These are phyloP conservation scores for Kryptopterus vitreolus DNA, from an alignment of 2,797 vertebrate species.

Conservation along the genomic window DNA sequence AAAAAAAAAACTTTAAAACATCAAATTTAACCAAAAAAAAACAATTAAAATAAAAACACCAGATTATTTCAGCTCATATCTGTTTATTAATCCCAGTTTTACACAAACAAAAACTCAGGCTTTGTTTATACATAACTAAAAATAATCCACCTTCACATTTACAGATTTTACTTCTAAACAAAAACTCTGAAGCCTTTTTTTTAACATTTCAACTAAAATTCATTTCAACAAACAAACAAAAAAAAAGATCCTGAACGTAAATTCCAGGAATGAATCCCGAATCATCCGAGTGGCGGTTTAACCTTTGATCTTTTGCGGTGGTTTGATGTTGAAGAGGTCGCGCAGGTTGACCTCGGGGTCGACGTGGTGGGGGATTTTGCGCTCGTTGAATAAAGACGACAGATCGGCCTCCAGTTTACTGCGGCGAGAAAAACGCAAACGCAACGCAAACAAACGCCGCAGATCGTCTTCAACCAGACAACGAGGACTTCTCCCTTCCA, in stretches of 20 bases:
- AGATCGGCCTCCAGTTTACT: slow-evolving; percentile 76
- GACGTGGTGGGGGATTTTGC: slow-evolving; percentile 73
- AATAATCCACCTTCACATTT: no score
- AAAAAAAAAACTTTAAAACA: no score
- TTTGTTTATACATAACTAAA: no score
- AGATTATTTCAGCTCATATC: no score
- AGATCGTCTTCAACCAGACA: slow-evolving; percentile 75
- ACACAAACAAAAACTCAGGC: no score
- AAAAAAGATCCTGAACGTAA: no score
- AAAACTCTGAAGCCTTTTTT: no score
- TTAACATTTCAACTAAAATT: not conserved
- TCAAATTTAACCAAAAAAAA: no score
- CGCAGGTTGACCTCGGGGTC: slow-evolving; percentile 77
- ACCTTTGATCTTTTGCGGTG: slow-evolving; percentile 23
- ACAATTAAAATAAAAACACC: no score
- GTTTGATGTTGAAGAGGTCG: slow-evolving; percentile 69
- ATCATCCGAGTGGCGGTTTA: not conserved
- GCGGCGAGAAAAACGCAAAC: slow-evolving; percentile 69
- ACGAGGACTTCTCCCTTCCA: slow-evolving; percentile 60
- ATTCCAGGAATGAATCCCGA: not conserved
- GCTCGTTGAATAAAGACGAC: slow-evolving; percentile 77
- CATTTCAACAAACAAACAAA: no score
- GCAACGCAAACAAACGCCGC: slow-evolving; percentile 68
- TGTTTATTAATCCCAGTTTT: no score
- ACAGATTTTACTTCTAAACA: no score